Percentiles rank a stretch among this genome's conserved stretches.
Evolutionary conservation across 2,113 vertebrate species (phyloP).

Genomic region (Grammomys surdaster): DNA sequence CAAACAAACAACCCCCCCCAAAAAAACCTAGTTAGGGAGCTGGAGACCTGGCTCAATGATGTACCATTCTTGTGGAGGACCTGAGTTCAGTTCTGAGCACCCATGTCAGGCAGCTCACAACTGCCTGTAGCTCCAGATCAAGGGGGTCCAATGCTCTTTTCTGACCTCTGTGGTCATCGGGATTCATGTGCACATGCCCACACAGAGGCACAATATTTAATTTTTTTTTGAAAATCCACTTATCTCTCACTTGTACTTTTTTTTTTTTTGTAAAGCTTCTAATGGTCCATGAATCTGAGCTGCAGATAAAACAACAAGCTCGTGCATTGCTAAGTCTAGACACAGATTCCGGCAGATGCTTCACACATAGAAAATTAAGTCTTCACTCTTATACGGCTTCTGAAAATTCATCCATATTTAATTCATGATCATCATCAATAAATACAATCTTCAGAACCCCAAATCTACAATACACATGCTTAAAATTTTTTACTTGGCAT

Average conservation of each 20-base stretch:
- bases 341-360: neutral
- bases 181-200: neutral
- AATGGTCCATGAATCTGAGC: neutral
- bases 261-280: neutral
- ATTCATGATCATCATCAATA: conserved; percentile 61
- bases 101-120: neutral
- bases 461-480: conserved; percentile 17
- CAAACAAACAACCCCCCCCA: neutral
- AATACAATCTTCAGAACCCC: conserved; percentile 51
- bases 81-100: neutral
- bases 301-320: neutral
- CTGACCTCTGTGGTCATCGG: neutral
- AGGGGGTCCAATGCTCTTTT: neutral
- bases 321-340: neutral
- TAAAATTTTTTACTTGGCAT: conserved; percentile 41
- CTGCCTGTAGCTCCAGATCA: neutral
- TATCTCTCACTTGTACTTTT: neutral
- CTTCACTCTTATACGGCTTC: conserved; percentile 40
- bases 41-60: neutral
- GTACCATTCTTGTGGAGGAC: neutral
- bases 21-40: neutral
- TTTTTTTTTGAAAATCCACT: neutral
- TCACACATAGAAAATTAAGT: conserved; percentile 3
- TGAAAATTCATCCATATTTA: conserved; percentile 18
- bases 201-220: neutral